phyloP scores from a whole-genome alignment of 2,113 vertebrate species.

The Salvator merianae region DNA sequence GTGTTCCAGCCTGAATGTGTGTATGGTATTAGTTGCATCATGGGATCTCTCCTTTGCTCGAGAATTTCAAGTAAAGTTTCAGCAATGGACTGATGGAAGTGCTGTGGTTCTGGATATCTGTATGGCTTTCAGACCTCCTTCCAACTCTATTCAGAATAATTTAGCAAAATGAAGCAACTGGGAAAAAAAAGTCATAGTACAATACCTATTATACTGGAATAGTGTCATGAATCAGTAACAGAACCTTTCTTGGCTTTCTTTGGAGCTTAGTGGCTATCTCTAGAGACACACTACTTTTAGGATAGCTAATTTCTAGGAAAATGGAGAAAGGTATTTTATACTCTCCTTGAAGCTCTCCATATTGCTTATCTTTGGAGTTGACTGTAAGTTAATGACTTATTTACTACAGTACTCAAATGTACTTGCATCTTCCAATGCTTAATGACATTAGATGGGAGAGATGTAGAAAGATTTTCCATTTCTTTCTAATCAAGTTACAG shows the following conservation, averaged over 20 bases:
- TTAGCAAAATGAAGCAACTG: not conserved
- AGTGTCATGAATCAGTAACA: not conserved
- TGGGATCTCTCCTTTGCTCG: not conserved
- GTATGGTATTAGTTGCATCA: not conserved
- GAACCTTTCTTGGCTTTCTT: too few species aligned
- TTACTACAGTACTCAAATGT: conserved; percentile 1
- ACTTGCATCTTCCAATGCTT: conserved; percentile 10
- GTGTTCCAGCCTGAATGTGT: not conserved
- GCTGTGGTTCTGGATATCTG: too few species aligned
- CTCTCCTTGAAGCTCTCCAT: not conserved
- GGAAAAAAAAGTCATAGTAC: too few species aligned
- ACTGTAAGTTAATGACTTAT: conserved; percentile 15
- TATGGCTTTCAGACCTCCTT: not conserved
- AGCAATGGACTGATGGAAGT: too few species aligned
- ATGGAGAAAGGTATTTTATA: not conserved
- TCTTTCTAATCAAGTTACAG: conserved; percentile 28
- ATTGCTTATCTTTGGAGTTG: not conserved
- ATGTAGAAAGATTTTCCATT: conserved; percentile 25
- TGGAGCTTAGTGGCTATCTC: too few species aligned
- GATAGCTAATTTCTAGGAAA: not conserved
- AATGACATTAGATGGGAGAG: not conserved
- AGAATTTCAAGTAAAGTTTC: too few species aligned
- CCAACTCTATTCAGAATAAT: not conserved
- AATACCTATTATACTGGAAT: not conserved
- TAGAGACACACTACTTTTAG: not conserved